Conservation (phyloP, 2,113 vertebrate genomes). For the Ifrita kowaldi region DNA sequence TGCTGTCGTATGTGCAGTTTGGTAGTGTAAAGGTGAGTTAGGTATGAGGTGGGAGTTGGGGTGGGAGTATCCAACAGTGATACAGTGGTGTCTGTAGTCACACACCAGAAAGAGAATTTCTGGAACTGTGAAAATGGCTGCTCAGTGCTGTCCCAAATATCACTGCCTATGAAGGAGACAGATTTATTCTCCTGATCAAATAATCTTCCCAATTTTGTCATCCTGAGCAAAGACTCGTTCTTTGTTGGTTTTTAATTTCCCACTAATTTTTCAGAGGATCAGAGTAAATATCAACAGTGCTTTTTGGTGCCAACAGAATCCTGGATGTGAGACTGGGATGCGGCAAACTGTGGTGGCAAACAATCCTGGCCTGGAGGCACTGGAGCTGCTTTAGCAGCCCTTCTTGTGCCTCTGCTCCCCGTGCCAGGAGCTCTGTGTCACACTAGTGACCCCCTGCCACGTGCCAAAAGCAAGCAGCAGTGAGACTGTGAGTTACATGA, state of each 20-base stretch:
- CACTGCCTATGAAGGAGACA: background rate
- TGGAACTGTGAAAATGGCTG: background rate
- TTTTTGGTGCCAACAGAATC: background rate
- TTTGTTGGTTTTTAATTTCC: background rate
- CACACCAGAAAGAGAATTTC: background rate
- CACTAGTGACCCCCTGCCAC: fast-evolving
- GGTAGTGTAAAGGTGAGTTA: background rate
- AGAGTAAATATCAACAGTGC: background rate
- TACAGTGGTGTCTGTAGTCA: background rate
- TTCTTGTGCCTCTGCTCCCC: background rate
- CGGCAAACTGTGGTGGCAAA: background rate
- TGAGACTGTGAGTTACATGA: fast-evolving
- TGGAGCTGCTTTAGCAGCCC: background rate
- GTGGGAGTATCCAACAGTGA: background rate
- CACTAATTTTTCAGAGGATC: background rate
- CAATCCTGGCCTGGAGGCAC: background rate
- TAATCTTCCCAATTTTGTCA: background rate
- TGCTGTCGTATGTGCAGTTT: background rate
- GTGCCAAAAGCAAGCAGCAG: background rate
- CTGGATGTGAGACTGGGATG: background rate
- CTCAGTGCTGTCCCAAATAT: background rate
- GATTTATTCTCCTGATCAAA: background rate
- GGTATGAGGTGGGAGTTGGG: background rate
- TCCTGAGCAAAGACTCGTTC: background rate
- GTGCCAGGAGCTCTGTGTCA: background rate